Base-by-base conservation (phyloP, 2,113 vertebrate genomes). In the Barbus barbus region DNA sequence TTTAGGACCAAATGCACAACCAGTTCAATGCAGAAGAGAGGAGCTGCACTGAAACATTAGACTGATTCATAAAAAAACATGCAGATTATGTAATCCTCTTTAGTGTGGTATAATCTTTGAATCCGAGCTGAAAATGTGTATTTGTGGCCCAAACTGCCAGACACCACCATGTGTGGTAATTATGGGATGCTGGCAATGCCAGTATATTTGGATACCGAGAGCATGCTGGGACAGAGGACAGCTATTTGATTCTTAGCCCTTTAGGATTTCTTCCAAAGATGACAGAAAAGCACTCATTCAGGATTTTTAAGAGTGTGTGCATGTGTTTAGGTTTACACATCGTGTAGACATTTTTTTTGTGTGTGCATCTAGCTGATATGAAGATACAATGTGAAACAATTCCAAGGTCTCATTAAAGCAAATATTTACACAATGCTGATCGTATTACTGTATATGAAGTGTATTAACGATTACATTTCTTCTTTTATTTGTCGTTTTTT, bases 1-100 rank as follows among this genome's bases (percentile, higher is more conserved):
- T 95, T 98, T 98, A 84, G 96, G 97, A 36, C 96, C 96, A 0
- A 61, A 61, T 4, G n/a, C 9, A 60, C 56, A 60, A 60, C n/a
- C 60, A 63, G 24, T 4, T 63, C 24, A 28, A 67, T 67, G 63
- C 26, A 65, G 60, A 65, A 65, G n/a, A 60, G 24, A 14, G 5
- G 11, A 63, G 31, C 31, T 69, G 9, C 33, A 36, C 31, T 69
- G 4, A 69, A 69, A 36, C 33, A 36, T 36, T 69, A 20, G 18
- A 38, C 20, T 38, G 9, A 65, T 65, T 31, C 26, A 51, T 51
- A 33, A 65, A 65, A n/a, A 28, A 65, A 22, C 9, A 69, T 38
- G 31, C 18, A 36, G 31, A 69, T 33, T 36, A 38, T 69, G 65
- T 9, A 69, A 5, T 69, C 33, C 33, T n/a, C n/a, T n/a, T n/a